Base-by-base conservation (phyloP, 1,140 invertebrate species). In the Alviniconcha marisindica region DNA sequence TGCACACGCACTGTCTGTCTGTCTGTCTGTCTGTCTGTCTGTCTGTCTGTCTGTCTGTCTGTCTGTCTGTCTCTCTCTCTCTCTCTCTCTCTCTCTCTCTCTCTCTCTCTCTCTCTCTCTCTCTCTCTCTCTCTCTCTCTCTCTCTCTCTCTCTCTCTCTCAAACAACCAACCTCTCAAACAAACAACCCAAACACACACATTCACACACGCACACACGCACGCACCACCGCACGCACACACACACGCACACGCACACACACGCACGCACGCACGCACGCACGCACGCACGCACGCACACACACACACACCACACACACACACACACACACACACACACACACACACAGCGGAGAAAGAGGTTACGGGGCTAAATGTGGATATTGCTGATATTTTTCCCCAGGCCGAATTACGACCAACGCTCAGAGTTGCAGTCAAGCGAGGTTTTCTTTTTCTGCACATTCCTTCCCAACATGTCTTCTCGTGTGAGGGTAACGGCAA, bases 81-180 rank as follows among this genome's bases (percentile, higher is more conserved):
- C 71, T 74, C 40, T 63, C 21, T 63, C 60, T 63, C 21, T 63
- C 60, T 63, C 21, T 31, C 60, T 63, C 21, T 31, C 60, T 63
- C 21, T 31, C 60, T 63, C 21, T 31, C 60, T 63, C 21, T 31
- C 60, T 63, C 21, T 31, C 60, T 63, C 21, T 31, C 21, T 63
- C 21, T 31, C 28, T 63, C 21, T 63, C 60, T 63, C 21, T 63
- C 60, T 63, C 21, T 63, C 60, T 63, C 21, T 63, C 60, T 31
- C 60, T 63, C 60, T 63, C 60, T 63, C 60, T 63, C 60, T 63
- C 60, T 63, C 60, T 63, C 60, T 63, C 60, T 63, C 60, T 63
- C 60, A 14, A 5, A 48, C 44, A 10, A 5, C 7, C 44, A 48
- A 5, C 5, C 44, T 10, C 44, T 10, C 44, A 48, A 5, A 18